Percentiles rank a stretch among this genome's conserved stretches.
phyloP scores from a whole-genome alignment of 1,140 invertebrate species.

The Drosophila asahinai region DNA sequence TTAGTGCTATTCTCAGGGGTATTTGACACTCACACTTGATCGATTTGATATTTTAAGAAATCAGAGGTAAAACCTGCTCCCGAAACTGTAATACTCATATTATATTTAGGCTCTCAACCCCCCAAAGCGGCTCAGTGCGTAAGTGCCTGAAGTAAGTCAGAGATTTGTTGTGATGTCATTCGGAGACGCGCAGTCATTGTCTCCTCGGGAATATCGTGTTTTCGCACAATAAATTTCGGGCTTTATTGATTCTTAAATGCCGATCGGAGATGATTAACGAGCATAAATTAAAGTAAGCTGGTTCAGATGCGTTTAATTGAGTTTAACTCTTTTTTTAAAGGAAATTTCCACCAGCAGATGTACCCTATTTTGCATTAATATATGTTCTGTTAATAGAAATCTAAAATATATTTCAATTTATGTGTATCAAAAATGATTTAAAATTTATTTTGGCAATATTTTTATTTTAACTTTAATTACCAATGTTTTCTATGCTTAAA shows the following conservation, averaged over 20 bases:
- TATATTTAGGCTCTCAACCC: constrained; percentile 33
- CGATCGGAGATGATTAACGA: constrained; percentile 37
- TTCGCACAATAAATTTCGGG: constrained; percentile 40
- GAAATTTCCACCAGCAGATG: constrained; percentile 10
- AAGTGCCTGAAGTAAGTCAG: constrained; percentile 36
- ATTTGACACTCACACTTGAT: constrained; percentile 22
- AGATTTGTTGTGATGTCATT: constrained; percentile 36
- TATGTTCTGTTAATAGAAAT: too few relatives aligned
- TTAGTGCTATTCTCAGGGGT: too few relatives aligned
- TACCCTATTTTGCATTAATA: not conserved
- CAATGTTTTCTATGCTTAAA: not conserved
- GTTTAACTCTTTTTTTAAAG: not conserved
- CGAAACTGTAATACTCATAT: constrained; percentile 30
- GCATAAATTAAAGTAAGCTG: constrained; percentile 27
- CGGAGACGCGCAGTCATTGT: constrained; percentile 38
- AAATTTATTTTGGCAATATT: too few relatives aligned
- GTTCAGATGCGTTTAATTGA: constrained; percentile 8
- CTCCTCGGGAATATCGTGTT: constrained; percentile 31
- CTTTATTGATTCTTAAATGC: constrained; percentile 33
- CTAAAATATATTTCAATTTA: too few relatives aligned
- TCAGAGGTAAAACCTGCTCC: constrained; percentile 1
- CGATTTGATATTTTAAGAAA: constrained; percentile 29
- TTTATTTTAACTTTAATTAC: too few relatives aligned
- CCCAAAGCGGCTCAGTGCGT: constrained; percentile 23
- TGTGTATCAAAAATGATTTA: too few relatives aligned